Evolutionary conservation across 64 coral and sea anemone species (phyloP), one percentile per base, ranked within the genome.

Genomic region (Pocillopora verrucosa): DNA sequence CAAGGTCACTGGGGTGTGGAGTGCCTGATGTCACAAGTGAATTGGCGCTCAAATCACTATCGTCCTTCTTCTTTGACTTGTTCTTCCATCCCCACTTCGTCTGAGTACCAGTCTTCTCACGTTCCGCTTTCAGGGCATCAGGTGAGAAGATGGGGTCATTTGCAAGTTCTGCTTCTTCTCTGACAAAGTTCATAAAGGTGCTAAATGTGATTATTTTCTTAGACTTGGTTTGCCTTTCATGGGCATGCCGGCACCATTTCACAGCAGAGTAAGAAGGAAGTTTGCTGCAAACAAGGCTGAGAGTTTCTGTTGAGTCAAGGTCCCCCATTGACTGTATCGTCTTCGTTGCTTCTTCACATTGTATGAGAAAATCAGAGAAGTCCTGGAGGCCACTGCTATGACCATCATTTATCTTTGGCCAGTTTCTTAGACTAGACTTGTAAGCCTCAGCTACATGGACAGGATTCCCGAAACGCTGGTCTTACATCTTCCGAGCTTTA

Each of bases 361-460:
- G 87, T 19, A 89, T 75, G 13, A 89, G 41, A 35, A 89, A 51
- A 51, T 89, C 87, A 37, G 87, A 79, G 30, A 89, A 89, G n/a
- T 79, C 87, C 36, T 78, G 87, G 37, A 89, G 30, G 11, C 61
- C 11, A 15, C 59, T 60, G 59, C 11, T 63, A 11, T 63, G 1
- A 7, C 61, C 61, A 11, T 63, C 61, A 11, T 15, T 63, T 2
- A 63, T 17, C 16, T 63, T 63, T 9, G 61, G 61, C 4, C 61
- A 63, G 61, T 11, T 64, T 64, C 87, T 61, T 2, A 89, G 61
- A 7, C 58, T 11, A 63, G 74, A 60, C 45, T 89, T 89, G 17
- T 89, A 89, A 0, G 91, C 77, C 61, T 88, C 91, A 11, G 75
- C 91, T 12, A 92, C 91, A 20, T 88, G 83, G 75, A 92, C 56